Evolutionary conservation across 2,113 vertebrate species (phyloP), one percentile per base, ranked within the genome.

Genomic region (Turnix velox): DNA sequence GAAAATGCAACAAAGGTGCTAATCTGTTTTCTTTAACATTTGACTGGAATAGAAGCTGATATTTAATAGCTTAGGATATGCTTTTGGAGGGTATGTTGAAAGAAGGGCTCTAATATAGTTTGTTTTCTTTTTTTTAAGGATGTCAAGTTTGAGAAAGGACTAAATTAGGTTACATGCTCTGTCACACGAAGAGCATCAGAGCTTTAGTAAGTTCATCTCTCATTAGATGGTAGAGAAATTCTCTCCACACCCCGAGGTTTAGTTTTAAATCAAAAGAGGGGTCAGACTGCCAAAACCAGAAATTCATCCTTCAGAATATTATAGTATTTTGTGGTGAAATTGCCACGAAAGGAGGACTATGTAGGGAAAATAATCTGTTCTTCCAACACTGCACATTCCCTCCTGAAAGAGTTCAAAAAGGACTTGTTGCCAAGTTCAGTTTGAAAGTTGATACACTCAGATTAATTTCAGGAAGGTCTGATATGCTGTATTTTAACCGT

Each of bases 121-220:
- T 59, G 45, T 48, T 19, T 54, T 30, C 16, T 13, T 25, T 33
- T 14, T 27, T 1, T 17, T 10, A n/a, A 48, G 30, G 42, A 54
- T 33, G 9, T 30, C 18, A 57, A 45, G 39, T 12, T 11, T 5
- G 33, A 76, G n/a, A 1, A 2, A 37, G n/a, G 23, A 35, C 12
- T 8, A 31, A 28, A 27, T 40, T 86, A 30, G 14, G 0, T 37
- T 67, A 1, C 20, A 3, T n/a, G 28, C 49, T 54, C 10, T 0
- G 0, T 45, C 58, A 30, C 18, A 4, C 12, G 71, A 2, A 4
- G 8, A 30, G 46, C 28, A 5, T 23, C 24, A 51, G 24, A 35
- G 31, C 45, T 35, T 33, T 46, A 55, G 23, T 51, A 51, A 33
- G 55, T 48, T 6, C 20, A 4, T 10, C 17, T 84, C 19, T n/a